Percentiles rank a stretch among this genome's conserved stretches.
phyloP scores from a whole-genome alignment of 1,140 invertebrate species.

The Drosophila lacteicornis region DNA sequence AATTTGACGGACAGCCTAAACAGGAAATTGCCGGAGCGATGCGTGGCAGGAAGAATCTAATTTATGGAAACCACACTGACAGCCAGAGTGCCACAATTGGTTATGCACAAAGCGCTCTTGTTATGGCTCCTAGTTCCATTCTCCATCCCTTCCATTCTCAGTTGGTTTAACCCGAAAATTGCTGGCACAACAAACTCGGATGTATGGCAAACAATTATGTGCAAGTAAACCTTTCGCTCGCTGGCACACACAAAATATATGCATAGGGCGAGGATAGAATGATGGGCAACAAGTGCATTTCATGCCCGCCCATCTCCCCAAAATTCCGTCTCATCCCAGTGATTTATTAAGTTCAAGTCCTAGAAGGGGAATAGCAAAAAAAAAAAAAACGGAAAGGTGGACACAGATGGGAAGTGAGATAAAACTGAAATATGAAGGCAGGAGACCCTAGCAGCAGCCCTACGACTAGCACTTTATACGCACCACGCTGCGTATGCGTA shows the following conservation, averaged over 20 bases:
- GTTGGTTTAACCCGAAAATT: slow-evolving; percentile 25
- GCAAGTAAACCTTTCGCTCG: slow-evolving; percentile 22
- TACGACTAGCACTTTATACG: slow-evolving; percentile 29
- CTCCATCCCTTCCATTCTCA: neutral
- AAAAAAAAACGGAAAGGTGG: neutral
- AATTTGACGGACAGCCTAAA: slow-evolving; percentile 12
- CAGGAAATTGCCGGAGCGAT: slow-evolving; percentile 55
- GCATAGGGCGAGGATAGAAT: slow-evolving; percentile 7
- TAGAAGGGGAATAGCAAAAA: slow-evolving; percentile 11
- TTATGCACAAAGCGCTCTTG: slow-evolving; percentile 36
- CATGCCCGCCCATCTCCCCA: slow-evolving; percentile 10
- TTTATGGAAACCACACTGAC: slow-evolving; percentile 43
- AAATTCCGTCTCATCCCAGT: slow-evolving; percentile 28
- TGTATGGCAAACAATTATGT: slow-evolving; percentile 57
- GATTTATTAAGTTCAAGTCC: slow-evolving; percentile 65
- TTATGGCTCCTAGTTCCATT: neutral
- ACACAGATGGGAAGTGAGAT: slow-evolving; percentile 15
- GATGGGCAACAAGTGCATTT: slow-evolving; percentile 60
- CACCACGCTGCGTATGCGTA: slow-evolving; percentile 52
- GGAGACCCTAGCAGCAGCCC: neutral
- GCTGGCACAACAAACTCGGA: slow-evolving; percentile 42
- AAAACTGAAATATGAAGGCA: slow-evolving; percentile 52
- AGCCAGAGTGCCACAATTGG: slow-evolving; percentile 24
- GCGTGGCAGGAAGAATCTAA: slow-evolving; percentile 53
- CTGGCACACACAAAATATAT: slow-evolving; percentile 10